These are phyloP conservation scores for Clivina fossor DNA, from an alignment of 2,888 invertebrate species.

Conservation along the genomic window DNA sequence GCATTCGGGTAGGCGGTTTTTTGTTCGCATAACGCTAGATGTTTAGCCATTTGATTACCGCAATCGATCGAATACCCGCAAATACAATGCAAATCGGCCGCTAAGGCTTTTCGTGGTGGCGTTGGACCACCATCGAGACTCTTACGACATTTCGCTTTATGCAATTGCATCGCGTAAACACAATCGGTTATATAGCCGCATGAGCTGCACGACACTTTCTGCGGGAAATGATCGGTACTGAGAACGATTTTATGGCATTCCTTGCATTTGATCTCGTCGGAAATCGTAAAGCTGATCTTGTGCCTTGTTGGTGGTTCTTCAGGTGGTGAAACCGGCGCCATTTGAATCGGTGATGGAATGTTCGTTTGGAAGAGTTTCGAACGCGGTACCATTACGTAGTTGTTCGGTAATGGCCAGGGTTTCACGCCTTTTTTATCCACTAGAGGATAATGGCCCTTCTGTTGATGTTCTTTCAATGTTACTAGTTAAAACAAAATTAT, in stretches of 20 bases:
- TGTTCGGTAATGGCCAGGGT: conserved; percentile 48
- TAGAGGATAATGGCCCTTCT: conserved; percentile 56
- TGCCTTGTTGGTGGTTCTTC: conserved; percentile 28
- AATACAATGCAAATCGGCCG: conserved; percentile 71
- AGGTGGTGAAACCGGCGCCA: conserved; percentile 1
- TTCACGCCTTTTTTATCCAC: conserved; percentile 47
- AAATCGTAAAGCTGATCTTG: no score
- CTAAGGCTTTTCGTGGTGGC: conserved; percentile 59
- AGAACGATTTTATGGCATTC: conserved; percentile 1
- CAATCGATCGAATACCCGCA: conserved; percentile 63
- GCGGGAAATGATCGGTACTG: not conserved
- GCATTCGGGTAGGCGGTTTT: conserved; percentile 71
- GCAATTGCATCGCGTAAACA: conserved; percentile 76
- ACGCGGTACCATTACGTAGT: conserved; percentile 52
- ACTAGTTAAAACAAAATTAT: no score
- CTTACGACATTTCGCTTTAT: conserved; percentile 58
- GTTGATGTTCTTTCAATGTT: conserved; percentile 61
- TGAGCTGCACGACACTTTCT: conserved; percentile 22
- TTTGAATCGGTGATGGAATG: not conserved
- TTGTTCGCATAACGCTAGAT: conserved; percentile 72
- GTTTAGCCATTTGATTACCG: conserved; percentile 64
- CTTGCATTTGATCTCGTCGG: no score
- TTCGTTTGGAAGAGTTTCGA: conserved; percentile 40
- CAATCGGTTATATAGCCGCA: conserved; percentile 85
- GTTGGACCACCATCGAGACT: conserved; percentile 43